Conservation (phyloP, 2,797 vertebrate species). For the Australoheros facetus region DNA sequence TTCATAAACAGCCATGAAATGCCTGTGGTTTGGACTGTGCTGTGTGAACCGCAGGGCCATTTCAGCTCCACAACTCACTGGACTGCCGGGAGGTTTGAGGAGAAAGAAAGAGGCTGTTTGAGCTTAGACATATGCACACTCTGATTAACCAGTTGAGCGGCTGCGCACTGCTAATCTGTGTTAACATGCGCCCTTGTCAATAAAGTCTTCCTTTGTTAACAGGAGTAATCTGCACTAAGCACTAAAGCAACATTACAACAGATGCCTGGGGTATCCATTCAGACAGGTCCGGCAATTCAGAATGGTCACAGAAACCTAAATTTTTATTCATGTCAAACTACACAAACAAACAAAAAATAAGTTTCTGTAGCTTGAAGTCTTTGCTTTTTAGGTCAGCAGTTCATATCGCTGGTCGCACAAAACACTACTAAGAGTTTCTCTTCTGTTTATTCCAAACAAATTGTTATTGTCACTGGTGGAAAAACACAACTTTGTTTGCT, state of each 20-base stretch:
- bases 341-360: neutral
- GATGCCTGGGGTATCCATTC: neutral
- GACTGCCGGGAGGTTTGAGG: slow-evolving; percentile 18
- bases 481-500: slow-evolving; percentile 19
- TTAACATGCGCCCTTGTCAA: slow-evolving; percentile 39
- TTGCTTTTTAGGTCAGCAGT: slow-evolving; percentile 42
- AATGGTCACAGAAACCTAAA: neutral
- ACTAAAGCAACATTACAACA: neutral
- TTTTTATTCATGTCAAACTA: neutral
- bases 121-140: slow-evolving; percentile 28
- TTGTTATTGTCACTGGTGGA: slow-evolving; percentile 18
- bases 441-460: slow-evolving; percentile 38
- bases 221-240: slow-evolving; percentile 10
- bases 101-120: slow-evolving; percentile 28
- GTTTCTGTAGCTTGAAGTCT: slow-evolving; percentile 23
- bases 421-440: neutral
- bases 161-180: slow-evolving; percentile 43
- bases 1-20: slow-evolving; percentile 16
- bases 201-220: slow-evolving; percentile 20
- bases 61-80: slow-evolving; percentile 29
- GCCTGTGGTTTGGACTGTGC: slow-evolving; percentile 43
- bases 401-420: slow-evolving; percentile 6
- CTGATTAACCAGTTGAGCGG: slow-evolving; percentile 50
- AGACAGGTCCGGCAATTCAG: neutral
- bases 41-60: slow-evolving; percentile 21